Percentiles rank a stretch among this genome's conserved stretches.
Evolutionary conservation across 1,140 invertebrate species (phyloP).

Genomic region (Octopus sinensis): DNA sequence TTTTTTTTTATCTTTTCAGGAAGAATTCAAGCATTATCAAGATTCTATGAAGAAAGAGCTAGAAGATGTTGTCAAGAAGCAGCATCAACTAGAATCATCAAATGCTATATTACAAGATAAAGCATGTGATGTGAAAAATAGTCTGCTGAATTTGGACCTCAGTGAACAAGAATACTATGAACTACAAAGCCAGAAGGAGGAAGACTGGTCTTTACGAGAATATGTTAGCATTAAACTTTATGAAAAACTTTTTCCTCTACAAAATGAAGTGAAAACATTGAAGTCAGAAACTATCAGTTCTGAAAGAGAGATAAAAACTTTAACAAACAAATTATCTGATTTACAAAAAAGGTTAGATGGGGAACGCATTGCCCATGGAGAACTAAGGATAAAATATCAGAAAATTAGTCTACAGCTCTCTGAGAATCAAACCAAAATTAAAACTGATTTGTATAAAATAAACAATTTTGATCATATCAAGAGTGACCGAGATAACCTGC

Average conservation of each 20-base stretch:
- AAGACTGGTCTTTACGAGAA: constrained; percentile 53
- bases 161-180: constrained; percentile 54
- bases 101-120: constrained; percentile 55
- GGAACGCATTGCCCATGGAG: constrained; percentile 44
- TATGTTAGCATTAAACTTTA: constrained; percentile 54
- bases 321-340: constrained; percentile 40
- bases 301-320: constrained; percentile 34
- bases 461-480: constrained; percentile 53
- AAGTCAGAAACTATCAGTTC: neutral
- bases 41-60: constrained; percentile 52
- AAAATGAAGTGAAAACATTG: constrained; percentile 46
- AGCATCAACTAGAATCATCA: constrained; percentile 53
- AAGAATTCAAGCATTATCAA: constrained; percentile 50
- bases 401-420: constrained; percentile 42
- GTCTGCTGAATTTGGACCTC: constrained; percentile 48
- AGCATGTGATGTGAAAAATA: constrained; percentile 50
- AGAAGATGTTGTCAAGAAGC: constrained; percentile 47
- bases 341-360: constrained; percentile 45
- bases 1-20: constrained; percentile 25
- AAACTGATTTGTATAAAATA: constrained; percentile 52
- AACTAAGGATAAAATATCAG: constrained; percentile 50
- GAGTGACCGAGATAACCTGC: constrained; percentile 53
- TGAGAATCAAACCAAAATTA: constrained; percentile 45
- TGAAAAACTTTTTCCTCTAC: constrained; percentile 46
- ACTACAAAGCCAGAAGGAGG: constrained; percentile 43